Conservation (phyloP, 2,113 vertebrate genomes). For the Chunga burmeisteri region DNA sequence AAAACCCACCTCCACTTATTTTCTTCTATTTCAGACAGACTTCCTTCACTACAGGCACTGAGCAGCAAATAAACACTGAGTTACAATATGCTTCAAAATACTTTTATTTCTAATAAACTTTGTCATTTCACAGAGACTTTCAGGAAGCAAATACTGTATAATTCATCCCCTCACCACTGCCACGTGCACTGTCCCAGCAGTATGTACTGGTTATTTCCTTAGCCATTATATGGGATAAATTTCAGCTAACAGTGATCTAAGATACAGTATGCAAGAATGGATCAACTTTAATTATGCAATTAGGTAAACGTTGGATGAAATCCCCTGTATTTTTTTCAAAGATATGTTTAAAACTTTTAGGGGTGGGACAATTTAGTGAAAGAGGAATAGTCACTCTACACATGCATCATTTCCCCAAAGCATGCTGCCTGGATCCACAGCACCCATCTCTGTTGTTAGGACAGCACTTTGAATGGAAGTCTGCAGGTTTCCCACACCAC, state of each 20-base stretch:
- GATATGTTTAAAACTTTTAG: neutral
- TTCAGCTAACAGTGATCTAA: neutral
- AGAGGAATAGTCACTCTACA: neutral
- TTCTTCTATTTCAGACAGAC: neutral
- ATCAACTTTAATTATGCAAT: neutral
- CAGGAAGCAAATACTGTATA: neutral
- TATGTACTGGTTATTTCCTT: neutral
- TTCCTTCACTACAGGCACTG: neutral
- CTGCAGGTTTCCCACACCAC: neutral
- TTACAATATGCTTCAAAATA: neutral
- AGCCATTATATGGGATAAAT: neutral
- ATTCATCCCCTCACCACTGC: neutral
- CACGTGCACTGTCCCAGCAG: accelerated
- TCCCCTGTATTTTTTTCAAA: neutral
- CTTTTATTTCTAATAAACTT: slow-evolving; percentile 7
- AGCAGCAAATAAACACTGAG: neutral
- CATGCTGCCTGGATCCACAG: accelerated
- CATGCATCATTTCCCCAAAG: neutral
- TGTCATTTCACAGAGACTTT: neutral
- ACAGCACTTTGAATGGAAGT: neutral
- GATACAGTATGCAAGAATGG: neutral
- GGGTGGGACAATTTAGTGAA: neutral
- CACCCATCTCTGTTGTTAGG: neutral
- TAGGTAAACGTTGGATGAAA: neutral
- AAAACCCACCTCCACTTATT: neutral